Percentiles rank a stretch among this genome's conserved stretches.
Conservation (phyloP, 2,113 vertebrate genomes). For the Hiodon alosoides region DNA sequence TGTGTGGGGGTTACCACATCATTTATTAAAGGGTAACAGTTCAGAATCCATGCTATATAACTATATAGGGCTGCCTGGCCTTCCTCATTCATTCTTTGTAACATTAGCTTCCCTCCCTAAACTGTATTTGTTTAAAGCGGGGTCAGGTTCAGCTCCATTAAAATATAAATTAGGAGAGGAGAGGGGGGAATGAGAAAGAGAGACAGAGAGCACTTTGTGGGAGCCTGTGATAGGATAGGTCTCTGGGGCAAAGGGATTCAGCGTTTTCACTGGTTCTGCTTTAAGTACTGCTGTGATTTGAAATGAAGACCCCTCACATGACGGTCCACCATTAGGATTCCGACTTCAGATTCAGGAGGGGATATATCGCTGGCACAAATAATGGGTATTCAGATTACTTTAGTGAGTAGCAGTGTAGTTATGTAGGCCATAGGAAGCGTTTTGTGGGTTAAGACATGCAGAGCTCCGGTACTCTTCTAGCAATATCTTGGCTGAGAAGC, state of each 20-base stretch:
- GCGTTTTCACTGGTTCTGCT: background rate
- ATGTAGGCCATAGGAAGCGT: background rate
- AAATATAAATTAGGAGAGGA: background rate
- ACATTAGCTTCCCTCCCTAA: background rate
- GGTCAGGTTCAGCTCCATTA: background rate
- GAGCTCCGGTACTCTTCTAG: too few relatives aligned
- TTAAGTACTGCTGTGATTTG: background rate
- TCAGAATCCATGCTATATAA: constrained; percentile 3
- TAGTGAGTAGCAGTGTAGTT: background rate
- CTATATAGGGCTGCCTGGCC: background rate
- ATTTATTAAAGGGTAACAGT: background rate
- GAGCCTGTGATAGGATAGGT: too few relatives aligned
- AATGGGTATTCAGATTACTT: background rate
- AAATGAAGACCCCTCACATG: background rate
- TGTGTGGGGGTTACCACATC: background rate
- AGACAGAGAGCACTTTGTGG: background rate
- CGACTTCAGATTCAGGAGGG: background rate
- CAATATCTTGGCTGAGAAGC: too few relatives aligned
- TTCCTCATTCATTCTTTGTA: background rate
- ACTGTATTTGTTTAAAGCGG: too few relatives aligned
- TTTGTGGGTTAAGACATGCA: background rate
- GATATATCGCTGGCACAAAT: background rate
- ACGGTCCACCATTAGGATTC: background rate
- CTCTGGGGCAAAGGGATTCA: too few relatives aligned
- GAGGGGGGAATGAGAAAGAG: background rate